A percentile compares a stretch with the other conserved stretches of the same genome.
Conservation (phyloP, 2,797 vertebrate species). For the Sebastes nivosus region DNA sequence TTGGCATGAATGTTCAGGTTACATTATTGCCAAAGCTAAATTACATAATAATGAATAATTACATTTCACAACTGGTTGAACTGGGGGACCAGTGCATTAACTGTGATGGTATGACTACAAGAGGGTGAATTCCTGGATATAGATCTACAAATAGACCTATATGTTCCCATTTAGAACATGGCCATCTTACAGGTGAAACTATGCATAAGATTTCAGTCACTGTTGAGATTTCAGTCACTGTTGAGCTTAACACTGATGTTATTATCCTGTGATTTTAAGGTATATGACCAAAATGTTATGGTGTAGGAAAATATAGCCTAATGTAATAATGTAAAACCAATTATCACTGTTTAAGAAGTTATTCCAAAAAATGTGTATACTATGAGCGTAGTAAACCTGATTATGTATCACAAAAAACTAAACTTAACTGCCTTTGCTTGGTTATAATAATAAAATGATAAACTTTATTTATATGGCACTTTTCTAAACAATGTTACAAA, state of each 20-base stretch:
- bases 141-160: not conserved
- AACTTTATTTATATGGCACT: too few species aligned
- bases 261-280: not conserved
- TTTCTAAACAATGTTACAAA: too few species aligned
- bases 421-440: not conserved
- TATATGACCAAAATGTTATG: not conserved
- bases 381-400: not conserved
- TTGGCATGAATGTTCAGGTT: too few species aligned
- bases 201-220: not conserved
- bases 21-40: too few species aligned
- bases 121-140: not conserved
- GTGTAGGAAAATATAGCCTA: not conserved
- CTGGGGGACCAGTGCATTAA: not conserved
- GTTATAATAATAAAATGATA: not conserved
- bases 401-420: not conserved
- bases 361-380: not conserved
- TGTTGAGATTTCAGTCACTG: not conserved
- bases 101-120: not conserved
- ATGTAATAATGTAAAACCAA: not conserved
- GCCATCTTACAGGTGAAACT: not conserved
- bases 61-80: not conserved
- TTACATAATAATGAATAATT: too few species aligned
- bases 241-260: not conserved
- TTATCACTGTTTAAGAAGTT: not conserved
- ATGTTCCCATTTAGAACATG: not conserved